Conservation (phyloP, 2,888 invertebrate genomes). For the Drosophila emarginata region DNA sequence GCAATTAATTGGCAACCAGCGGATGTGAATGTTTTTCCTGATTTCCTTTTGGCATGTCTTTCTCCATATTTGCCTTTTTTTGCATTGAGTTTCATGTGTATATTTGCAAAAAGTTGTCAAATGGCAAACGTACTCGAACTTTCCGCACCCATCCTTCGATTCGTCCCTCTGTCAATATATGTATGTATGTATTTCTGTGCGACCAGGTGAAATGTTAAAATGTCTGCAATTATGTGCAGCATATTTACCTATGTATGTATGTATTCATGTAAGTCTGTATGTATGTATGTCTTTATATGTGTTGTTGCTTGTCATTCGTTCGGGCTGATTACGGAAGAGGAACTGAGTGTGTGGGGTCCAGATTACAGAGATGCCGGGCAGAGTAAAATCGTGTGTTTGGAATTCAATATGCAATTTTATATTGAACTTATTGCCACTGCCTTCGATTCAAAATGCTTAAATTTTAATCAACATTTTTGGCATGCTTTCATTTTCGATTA, state of each 20-base stretch:
- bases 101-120: slow-evolving; percentile 6
- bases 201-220: slow-evolving; percentile 50
- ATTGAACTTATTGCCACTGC: not conserved
- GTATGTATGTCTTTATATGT: too few species aligned
- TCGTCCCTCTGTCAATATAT: slow-evolving; percentile 7
- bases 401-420: slow-evolving; percentile 7
- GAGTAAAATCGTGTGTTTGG: not conserved
- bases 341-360: not conserved
- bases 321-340: not conserved
- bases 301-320: not conserved
- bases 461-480: not conserved
- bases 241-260: not conserved
- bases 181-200: slow-evolving; percentile 15
- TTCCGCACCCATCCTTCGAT: not conserved
- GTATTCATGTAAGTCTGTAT: too few species aligned
- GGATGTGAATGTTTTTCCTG: slow-evolving; percentile 53
- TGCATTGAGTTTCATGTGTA: not conserved
- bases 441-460: not conserved
- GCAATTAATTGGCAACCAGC: slow-evolving; percentile 64
- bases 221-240: slow-evolving; percentile 48
- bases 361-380: not conserved
- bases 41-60: slow-evolving; percentile 41
- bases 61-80: not conserved
- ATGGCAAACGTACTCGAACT: not conserved
- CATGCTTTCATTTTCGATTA: not conserved